phyloP scores from a whole-genome alignment of 2,113 vertebrate genomes.

The Melanostigma gelatinosum region DNA sequence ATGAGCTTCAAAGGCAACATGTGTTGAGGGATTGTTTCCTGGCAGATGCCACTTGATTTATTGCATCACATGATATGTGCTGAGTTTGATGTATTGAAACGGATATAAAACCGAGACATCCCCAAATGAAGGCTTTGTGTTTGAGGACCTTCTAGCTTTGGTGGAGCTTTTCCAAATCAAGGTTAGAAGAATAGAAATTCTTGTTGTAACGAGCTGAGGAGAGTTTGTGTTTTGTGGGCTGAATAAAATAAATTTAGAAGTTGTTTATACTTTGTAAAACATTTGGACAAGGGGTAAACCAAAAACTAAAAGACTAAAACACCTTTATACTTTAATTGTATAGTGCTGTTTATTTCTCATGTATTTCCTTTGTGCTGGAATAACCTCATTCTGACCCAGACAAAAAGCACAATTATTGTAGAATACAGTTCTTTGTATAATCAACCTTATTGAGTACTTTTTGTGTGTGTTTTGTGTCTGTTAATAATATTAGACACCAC shows the following conservation, averaged over 20 bases:
- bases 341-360: background rate
- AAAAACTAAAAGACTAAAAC: background rate
- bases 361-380: background rate
- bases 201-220: background rate
- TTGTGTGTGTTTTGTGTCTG: background rate
- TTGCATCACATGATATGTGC: background rate
- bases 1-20: background rate
- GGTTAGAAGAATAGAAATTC: background rate
- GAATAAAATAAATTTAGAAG: background rate
- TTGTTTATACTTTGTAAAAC: background rate
- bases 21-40: background rate
- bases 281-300: background rate
- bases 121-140: background rate
- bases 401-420: background rate
- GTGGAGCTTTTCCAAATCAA: background rate
- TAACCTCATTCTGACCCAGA: background rate
- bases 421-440: background rate
- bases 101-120: background rate
- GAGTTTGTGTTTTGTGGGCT: background rate
- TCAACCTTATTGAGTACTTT: background rate
- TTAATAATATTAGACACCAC: background rate
- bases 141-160: background rate
- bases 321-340: slow-evolving; percentile 2
- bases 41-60: background rate
- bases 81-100: background rate